phyloP scores from a whole-genome alignment of 1,140 invertebrate species.

The Pseudoatta argentina region DNA sequence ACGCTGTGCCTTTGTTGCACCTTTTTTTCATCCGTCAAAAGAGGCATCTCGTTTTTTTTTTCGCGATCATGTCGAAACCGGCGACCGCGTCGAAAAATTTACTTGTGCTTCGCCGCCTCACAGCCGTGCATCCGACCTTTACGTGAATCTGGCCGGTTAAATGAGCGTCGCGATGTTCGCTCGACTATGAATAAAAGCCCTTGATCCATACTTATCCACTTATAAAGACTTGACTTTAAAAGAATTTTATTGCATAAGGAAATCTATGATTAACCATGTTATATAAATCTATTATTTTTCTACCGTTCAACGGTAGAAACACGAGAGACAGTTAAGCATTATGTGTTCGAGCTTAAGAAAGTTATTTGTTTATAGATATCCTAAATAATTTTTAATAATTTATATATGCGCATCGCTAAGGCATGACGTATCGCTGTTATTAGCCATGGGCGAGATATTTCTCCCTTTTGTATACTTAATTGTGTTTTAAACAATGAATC shows the following conservation, averaged over 20 bases:
- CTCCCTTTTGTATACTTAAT: not conserved
- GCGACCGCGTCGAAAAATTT: constrained; percentile 62
- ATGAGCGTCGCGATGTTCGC: constrained; percentile 8
- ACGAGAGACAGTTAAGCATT: not conserved
- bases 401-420: not conserved
- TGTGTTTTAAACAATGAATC: constrained; percentile 27
- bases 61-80: constrained; percentile 59
- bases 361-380: not conserved
- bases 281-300: not conserved
- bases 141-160: constrained; percentile 34
- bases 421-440: not conserved
- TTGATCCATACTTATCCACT: not conserved
- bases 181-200: not conserved
- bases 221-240: not conserved
- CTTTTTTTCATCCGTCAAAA: constrained; percentile 72
- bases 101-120: constrained; percentile 51
- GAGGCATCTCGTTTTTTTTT: constrained; percentile 63
- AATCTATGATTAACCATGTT: not conserved
- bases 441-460: constrained; percentile 8
- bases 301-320: not conserved
- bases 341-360: not conserved
- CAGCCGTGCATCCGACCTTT: not conserved
- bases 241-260: not conserved
- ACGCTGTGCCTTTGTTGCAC: constrained; percentile 77
- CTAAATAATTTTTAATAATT: not conserved